Base-by-base conservation (phyloP, 2,113 vertebrate genomes). In the Casuarius casuarius region DNA sequence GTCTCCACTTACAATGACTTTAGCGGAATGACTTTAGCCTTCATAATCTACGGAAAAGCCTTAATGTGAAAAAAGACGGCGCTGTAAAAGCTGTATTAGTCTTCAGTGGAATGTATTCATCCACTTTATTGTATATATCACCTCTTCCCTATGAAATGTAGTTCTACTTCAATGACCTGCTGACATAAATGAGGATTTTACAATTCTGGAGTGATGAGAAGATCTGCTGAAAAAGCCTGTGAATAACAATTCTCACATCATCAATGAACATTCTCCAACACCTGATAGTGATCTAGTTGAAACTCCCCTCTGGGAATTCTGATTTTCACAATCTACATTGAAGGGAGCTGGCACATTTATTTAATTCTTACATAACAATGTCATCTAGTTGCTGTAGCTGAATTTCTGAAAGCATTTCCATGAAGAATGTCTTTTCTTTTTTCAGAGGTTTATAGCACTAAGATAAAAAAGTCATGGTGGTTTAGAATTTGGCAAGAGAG, bases 111-210 rank as follows among this genome's bases (percentile, higher is more conserved):
- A 85, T 17, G 8, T 35, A 75, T 90, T 86, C 40, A 86, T 84
- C 44, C 22, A 59, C 13, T 71, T 83, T 49, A 35, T 67, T 38
- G 63, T 42, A 46, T 12, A 58, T 58, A 66, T 65, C 7, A 73
- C 48, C 38, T 81, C 75, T 85, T 95, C 35, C 18, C 56, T 52
- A 8, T 75, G 51, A 96, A 81, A 68, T 35, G 12, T 68, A 52
- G 9, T 80, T 92, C 22, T 84, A 26, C 73, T 72, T 72, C 49
- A 79, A 25, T 77, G 65, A 70, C n/a, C 2, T 73, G 21, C n/a
- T 87, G 74, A 85, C 68, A 87, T 63, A 94, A 92, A 84, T 75
- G 59, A 75, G 12, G 74, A 91, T 68, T 91, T 92, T 46, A 85
- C 77, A 94, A 91, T 77, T 87, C 59, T 89, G 22, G 21, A 90